Percentiles rank a stretch among this genome's conserved stretches.
phyloP scores from a whole-genome alignment of 1,140 invertebrate genomes.

The Drosophila rhopaloa region DNA sequence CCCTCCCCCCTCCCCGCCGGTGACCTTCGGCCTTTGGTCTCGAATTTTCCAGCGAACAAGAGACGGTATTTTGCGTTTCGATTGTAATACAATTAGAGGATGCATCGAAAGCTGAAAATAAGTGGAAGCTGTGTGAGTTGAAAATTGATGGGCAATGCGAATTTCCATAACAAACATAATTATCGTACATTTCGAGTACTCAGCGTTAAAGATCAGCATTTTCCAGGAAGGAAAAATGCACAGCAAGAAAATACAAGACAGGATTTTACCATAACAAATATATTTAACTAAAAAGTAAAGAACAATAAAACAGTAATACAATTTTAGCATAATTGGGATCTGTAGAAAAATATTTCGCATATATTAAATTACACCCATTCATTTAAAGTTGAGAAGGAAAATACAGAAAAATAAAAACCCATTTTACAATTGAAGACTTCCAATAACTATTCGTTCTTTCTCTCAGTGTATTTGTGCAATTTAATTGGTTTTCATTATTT shows the following conservation, averaged over 20 bases:
- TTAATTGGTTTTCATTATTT: conserved; percentile 18
- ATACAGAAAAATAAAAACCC: too few species aligned
- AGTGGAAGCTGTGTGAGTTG: neutral
- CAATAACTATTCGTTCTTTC: neutral
- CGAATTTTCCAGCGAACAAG: neutral
- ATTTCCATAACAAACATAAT: conserved; percentile 13
- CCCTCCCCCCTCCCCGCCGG: neutral
- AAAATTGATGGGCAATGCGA: neutral
- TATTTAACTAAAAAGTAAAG: neutral
- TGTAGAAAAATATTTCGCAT: too few species aligned
- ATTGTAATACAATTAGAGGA: conserved; percentile 36
- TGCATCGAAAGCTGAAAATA: conserved; percentile 23
- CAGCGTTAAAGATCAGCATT: too few species aligned
- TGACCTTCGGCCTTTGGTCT: conserved; percentile 13
- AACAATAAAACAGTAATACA: neutral
- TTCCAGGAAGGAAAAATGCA: neutral
- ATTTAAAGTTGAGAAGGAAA: too few species aligned
- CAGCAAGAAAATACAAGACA: neutral
- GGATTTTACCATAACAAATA: neutral
- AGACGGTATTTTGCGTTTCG: conserved; percentile 5
- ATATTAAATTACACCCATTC: too few species aligned
- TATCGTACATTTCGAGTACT: conserved; percentile 12
- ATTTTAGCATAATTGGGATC: too few species aligned
- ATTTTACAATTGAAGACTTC: too few species aligned
- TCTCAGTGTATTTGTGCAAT: neutral